phyloP scores from a whole-genome alignment of 2,888 invertebrate genomes.

The Meliscaeva auricollis region DNA sequence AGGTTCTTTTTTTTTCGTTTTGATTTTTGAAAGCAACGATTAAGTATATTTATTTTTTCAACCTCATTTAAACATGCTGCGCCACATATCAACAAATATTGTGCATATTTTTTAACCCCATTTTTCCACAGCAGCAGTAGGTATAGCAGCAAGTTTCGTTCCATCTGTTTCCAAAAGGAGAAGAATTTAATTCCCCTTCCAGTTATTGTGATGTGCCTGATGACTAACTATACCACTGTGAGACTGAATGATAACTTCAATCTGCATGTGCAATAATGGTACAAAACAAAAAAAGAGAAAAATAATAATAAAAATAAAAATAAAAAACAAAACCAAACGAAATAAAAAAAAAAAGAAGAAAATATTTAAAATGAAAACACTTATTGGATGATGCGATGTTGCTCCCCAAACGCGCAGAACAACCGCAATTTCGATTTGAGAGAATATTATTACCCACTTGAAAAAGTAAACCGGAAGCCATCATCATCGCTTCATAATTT shows the following conservation, averaged over 20 bases:
- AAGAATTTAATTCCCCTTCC: conserved; percentile 2
- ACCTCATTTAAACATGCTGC: not conserved
- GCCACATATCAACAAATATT: not conserved
- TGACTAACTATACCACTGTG: conserved; percentile 9
- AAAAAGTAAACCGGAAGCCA: conserved; percentile 28
- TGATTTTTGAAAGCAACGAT: not conserved
- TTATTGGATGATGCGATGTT: too few relatives aligned
- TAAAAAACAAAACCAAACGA: too few relatives aligned
- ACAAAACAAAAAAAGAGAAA: too few relatives aligned
- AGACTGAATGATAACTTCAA: not conserved
- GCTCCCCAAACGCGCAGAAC: conserved; percentile 16
- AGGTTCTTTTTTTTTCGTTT: too few relatives aligned
- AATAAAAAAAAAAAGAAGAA: not conserved
- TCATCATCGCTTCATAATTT: not conserved
- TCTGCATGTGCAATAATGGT: not conserved
- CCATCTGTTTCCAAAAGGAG: not conserved
- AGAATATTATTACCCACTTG: conserved; percentile 19
- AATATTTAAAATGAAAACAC: not conserved
- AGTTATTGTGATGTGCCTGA: not conserved
- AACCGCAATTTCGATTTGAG: conserved; percentile 13
- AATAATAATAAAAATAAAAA: not conserved
- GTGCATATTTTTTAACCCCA: not conserved
- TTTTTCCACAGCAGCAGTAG: not conserved
- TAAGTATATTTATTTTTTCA: not conserved
- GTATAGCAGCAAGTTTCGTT: too few relatives aligned